These are phyloP conservation scores for Corythucha ciliata DNA, from an alignment of 2,888 invertebrate genomes.

Conservation along the genomic window DNA sequence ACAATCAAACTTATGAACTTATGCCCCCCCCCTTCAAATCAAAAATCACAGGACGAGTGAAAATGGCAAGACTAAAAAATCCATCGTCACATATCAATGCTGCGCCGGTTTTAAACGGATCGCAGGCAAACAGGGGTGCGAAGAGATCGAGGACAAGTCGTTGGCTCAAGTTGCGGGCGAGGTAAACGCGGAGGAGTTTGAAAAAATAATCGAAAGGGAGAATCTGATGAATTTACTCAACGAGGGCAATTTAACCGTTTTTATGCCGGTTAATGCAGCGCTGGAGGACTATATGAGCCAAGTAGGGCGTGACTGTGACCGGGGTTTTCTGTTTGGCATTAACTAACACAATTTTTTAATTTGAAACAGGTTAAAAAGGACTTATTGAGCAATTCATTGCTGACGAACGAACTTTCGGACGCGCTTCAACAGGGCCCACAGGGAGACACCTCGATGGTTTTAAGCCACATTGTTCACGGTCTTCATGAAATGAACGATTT, in stretches of 20 bases:
- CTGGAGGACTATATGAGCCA: too few species aligned
- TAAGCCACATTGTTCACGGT: constrained; percentile 25
- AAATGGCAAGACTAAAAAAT: constrained; percentile 47
- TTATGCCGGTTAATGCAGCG: too few species aligned
- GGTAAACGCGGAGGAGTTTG: constrained; percentile 51
- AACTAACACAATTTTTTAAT: constrained; percentile 37
- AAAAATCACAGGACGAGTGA: constrained; percentile 19
- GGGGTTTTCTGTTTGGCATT: neutral
- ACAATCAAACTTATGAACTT: neutral
- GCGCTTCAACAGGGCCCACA: too few species aligned
- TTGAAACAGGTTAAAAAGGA: constrained; percentile 16
- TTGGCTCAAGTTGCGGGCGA: constrained; percentile 49
- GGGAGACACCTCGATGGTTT: neutral
- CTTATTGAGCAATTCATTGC: constrained; percentile 9
- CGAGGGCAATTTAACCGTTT: too few species aligned
- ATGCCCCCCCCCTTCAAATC: neutral
- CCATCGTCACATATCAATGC: constrained; percentile 55
- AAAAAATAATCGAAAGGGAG: constrained; percentile 29
- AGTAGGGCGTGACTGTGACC: constrained; percentile 39
- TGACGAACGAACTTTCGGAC: constrained; percentile 23
- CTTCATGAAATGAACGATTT: constrained; percentile 30
- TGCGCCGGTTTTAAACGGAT: too few species aligned
- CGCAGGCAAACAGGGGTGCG: constrained; percentile 15
- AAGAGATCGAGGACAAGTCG: constrained; percentile 43
- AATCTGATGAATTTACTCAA: neutral